Conservation (phyloP, 2,797 vertebrate genomes). For the Lagorchestes hirsutus region DNA sequence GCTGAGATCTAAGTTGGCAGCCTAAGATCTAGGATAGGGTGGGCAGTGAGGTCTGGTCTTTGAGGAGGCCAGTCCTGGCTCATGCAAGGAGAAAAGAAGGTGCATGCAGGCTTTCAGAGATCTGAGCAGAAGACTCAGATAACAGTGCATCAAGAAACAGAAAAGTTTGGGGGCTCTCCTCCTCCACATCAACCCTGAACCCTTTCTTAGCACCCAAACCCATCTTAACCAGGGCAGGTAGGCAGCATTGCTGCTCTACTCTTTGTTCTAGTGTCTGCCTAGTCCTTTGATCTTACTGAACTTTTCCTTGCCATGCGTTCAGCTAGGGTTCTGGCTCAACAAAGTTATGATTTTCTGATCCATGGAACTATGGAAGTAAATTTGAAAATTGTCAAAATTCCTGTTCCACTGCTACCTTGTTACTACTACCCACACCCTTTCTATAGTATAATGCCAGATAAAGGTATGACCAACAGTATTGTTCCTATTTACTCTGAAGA, state of each 20-base stretch:
- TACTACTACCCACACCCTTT: background rate
- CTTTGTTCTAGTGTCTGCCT: background rate
- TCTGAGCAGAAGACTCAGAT: background rate
- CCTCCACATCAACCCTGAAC: background rate
- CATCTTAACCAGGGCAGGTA: accelerated
- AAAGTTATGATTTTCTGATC: slow-evolving; percentile 68
- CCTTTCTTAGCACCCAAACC: background rate
- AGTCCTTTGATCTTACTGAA: background rate
- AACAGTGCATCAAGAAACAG: background rate
- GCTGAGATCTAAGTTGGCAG: background rate
- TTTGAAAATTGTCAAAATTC: background rate
- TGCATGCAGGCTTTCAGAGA: background rate
- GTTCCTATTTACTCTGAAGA: background rate
- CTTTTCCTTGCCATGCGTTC: background rate
- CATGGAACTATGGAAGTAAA: background rate
- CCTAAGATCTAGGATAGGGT: background rate
- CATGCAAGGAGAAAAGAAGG: background rate
- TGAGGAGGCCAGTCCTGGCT: background rate
- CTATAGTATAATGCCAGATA: background rate
- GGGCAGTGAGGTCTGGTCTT: background rate
- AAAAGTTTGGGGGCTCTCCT: background rate
- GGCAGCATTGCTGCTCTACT: background rate
- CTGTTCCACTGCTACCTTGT: background rate
- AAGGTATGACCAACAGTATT: background rate
- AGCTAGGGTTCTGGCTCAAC: slow-evolving; percentile 72